Evolutionary conservation across 2,113 vertebrate genomes (phyloP), one percentile per base, ranked within the genome.

Genomic region (Lutjanus erythropterus): DNA sequence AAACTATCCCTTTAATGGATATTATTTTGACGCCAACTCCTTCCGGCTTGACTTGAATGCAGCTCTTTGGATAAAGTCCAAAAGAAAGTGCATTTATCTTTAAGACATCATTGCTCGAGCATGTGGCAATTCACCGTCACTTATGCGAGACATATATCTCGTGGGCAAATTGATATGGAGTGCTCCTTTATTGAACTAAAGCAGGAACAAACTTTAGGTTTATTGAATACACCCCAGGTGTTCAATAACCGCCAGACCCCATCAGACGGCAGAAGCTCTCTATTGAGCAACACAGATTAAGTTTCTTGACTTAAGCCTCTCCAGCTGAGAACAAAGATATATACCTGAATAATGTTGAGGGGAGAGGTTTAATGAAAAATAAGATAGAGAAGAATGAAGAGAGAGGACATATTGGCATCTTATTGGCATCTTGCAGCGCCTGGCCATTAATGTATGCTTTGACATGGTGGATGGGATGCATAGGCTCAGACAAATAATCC

Each of bases 191-290:
- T 89, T 90, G 91, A 86, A 67, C 80, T 84, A 84, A 87, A 84
- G 86, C 80, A 78, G 74, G 68, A 89, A 86, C 87, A 92, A 93
- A 92, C 90, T 90, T 93, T 89, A 55, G 68, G 68, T 81, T 91
- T 90, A 92, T 93, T 94, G 90, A 93, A 92, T 85, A 79, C 90
- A 91, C 89, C 86, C 90, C 89, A 75, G 87, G 87, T 84, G 89
- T 73, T 93, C 88, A 90, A 93, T 92, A 92, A 89, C 72, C 78
- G 83, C 80, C 89, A 92, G 83, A 86, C 80, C 89, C 81, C 78
- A 93, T 93, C 87, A 91, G 83, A 80, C 58, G 33, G 75, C 73
- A 82, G 87, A 35, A 72, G 82, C 88, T 86, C 76, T 86, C 72
- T 80, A 86, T 83, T 85, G 90, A 91, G 86, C 84, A 82, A 85